Evolutionary conservation across 2,797 vertebrate genomes (phyloP).

Genomic region (Alca torda): DNA sequence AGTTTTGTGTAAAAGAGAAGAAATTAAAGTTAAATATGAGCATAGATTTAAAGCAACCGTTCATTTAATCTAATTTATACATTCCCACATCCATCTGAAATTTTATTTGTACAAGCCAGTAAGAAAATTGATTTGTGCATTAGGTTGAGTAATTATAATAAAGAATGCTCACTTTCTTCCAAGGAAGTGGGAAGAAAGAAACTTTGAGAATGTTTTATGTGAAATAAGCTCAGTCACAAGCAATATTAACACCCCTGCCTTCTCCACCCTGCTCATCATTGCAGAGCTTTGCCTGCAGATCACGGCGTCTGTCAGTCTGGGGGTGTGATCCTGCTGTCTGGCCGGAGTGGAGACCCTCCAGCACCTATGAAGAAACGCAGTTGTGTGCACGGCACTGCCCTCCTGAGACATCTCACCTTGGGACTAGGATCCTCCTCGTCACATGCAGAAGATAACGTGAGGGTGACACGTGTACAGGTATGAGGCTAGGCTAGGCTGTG

Average conservation of each 20-base stretch:
- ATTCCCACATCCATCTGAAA: neutral
- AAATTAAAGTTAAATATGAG: conserved; percentile 3
- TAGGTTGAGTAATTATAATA: neutral
- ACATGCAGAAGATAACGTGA: neutral
- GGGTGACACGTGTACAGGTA: neutral
- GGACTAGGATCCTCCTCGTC: neutral
- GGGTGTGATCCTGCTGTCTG: neutral
- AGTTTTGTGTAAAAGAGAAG: neutral
- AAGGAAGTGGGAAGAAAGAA: neutral
- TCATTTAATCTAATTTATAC: neutral
- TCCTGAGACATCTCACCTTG: neutral
- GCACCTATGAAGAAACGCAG: neutral
- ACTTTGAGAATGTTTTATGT: neutral
- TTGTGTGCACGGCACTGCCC: accelerated
- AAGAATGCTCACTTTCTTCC: neutral
- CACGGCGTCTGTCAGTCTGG: accelerated
- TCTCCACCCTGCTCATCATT: neutral
- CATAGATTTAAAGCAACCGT: neutral
- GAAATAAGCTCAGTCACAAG: neutral
- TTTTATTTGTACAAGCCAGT: neutral
- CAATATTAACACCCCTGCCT: neutral
- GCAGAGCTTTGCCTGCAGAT: neutral
- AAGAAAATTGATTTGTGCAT: neutral
- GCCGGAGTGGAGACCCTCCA: accelerated
- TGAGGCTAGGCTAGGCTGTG: neutral